phyloP scores from a whole-genome alignment of 2,888 invertebrate species.

The Drosophila flavopinicola region DNA sequence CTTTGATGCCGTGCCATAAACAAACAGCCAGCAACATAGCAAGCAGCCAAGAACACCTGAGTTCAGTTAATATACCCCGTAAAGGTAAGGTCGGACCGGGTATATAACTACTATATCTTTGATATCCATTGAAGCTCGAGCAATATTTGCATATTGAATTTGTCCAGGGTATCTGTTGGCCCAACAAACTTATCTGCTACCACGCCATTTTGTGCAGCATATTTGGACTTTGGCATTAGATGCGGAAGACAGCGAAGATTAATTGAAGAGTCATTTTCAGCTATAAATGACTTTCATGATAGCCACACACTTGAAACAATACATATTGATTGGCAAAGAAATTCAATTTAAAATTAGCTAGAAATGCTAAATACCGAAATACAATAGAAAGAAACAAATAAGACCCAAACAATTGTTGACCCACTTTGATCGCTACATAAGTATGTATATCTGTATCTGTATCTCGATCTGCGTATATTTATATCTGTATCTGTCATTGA shows the following conservation, averaged over 20 bases:
- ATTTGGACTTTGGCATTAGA: constrained; percentile 31
- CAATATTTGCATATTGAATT: not conserved
- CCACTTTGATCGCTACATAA: constrained; percentile 25
- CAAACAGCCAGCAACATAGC: constrained; percentile 15
- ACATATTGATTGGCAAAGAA: constrained; percentile 30
- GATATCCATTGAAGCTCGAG: no score
- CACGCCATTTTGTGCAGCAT: no score
- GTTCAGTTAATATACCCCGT: constrained; percentile 1
- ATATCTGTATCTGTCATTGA: constrained; percentile 37
- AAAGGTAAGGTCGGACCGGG: not conserved
- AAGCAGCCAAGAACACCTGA: constrained; percentile 17
- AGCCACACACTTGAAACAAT: constrained; percentile 14
- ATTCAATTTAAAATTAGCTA: constrained; percentile 32
- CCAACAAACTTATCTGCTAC: not conserved
- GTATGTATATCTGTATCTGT: not conserved
- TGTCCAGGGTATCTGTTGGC: constrained; percentile 13
- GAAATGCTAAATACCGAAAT: constrained; percentile 7
- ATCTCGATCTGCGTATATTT: constrained; percentile 4
- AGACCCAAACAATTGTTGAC: constrained; percentile 41
- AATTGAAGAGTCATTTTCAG: constrained; percentile 38
- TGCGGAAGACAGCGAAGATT: constrained; percentile 51
- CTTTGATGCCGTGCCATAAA: constrained; percentile 33
- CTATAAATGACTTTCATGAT: constrained; percentile 19
- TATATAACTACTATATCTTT: not conserved
- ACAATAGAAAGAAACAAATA: constrained; percentile 8